Evolutionary conservation across 2,113 vertebrate species (phyloP), one percentile per base, ranked within the genome.

Genomic region (Strigops habroptila): DNA sequence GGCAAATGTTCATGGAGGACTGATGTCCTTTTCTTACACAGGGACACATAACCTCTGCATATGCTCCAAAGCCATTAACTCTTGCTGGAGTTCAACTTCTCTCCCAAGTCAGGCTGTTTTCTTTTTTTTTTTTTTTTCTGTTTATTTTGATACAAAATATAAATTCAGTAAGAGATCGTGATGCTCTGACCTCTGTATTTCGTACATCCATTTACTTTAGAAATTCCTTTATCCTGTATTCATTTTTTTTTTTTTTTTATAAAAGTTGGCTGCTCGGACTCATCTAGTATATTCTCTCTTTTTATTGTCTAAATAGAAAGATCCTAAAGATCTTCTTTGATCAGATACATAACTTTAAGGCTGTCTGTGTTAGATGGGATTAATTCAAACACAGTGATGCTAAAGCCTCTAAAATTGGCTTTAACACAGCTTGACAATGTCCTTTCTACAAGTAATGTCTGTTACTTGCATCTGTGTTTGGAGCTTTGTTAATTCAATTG

Each of bases 221-320:
- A 57, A 49, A 65, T 63, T 89, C 7, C 21, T 46, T 81, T 62
- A n/a, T 75, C 8, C 2, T 71, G 23, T 14, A 63, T 78, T 78
- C n/a, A n/a, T n/a, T n/a, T n/a, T 0, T 0, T 48, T 7, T 77
- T 67, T 76, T 30, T 35, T n/a, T 43, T 3, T 19, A 10, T 41
- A 41, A 64, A 57, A 53, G 4, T 31, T 44, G 2, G 1, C 14
- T 19, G 1, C n/a, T 43, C 19, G 41, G 11, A 52, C 85, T 78
- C 2, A 60, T 77, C 52, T 84, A 51, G 7, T 69, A 28, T 52
- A 76, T 44, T 64, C 10, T 65, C 5, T 64, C 9, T 71, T 46
- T 55, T 70, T 78, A 5, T n/a, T 65, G 7, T 68, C 25, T 37
- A 11, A 22, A 22, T 31, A 59, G 70, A 63, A 88, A 90, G 4